Percentiles rank a stretch among this genome's conserved stretches.
Evolutionary conservation across 2,113 vertebrate genomes (phyloP).

Genomic region (Cyprinodon brontotheroides): DNA sequence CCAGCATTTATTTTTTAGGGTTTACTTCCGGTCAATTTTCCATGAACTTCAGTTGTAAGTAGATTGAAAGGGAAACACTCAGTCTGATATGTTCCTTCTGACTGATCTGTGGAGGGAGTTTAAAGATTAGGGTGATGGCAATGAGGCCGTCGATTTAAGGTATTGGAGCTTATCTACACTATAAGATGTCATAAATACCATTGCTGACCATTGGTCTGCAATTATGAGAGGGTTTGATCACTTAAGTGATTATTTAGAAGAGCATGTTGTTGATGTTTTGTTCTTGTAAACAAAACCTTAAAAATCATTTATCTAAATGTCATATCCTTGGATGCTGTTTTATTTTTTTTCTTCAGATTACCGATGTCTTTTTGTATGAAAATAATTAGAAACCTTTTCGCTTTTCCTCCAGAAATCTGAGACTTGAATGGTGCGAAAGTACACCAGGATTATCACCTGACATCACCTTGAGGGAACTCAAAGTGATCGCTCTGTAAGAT

Average conservation of each 20-base stretch:
- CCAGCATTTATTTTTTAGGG: not conserved
- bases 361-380: not conserved
- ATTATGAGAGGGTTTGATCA: not conserved
- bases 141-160: no score
- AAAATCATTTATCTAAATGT: not conserved
- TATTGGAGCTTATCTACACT: not conserved
- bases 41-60: not conserved
- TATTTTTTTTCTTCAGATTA: not conserved
- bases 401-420: slow-evolving; percentile 44
- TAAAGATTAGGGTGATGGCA: no score
- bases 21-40: slow-evolving; percentile 2
- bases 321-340: not conserved
- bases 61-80: not conserved
- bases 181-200: not conserved
- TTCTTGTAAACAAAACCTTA: not conserved
- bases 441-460: slow-evolving; percentile 64
- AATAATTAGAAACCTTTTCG: slow-evolving; percentile 30
- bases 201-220: not conserved
- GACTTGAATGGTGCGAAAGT: slow-evolving; percentile 51
- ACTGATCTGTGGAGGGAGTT: not conserved
- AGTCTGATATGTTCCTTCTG: not conserved
- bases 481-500: slow-evolving; percentile 36
- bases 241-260: not conserved
- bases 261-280: not conserved
- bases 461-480: slow-evolving; percentile 37